phyloP scores from a whole-genome alignment of 2,113 vertebrate species.

The Tilapia sparmanii region DNA sequence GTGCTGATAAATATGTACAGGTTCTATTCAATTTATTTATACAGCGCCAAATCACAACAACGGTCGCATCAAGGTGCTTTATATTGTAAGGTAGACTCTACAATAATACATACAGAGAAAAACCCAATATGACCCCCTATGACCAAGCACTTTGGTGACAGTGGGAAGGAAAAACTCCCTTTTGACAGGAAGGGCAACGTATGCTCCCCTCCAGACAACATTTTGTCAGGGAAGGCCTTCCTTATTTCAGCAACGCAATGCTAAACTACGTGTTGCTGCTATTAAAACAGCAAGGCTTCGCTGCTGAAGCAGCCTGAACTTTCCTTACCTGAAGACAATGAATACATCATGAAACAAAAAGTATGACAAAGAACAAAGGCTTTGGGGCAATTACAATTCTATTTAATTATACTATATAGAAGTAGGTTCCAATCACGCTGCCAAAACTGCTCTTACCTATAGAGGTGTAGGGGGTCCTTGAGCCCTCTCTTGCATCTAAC shows the following conservation, averaged over 20 bases:
- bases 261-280: background rate
- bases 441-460: background rate
- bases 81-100: background rate
- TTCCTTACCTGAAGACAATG: background rate
- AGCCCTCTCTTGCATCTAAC: background rate
- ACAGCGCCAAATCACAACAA: background rate
- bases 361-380: background rate
- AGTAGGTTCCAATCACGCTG: background rate
- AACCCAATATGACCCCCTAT: background rate
- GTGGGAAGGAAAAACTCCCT: background rate
- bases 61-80: background rate
- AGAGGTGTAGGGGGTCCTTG: background rate
- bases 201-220: background rate
- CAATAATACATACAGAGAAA: background rate
- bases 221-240: background rate
- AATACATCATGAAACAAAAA: background rate
- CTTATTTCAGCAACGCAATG: background rate
- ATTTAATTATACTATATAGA: background rate
- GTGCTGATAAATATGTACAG: background rate
- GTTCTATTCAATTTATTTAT: background rate
- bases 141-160: background rate
- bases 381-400: background rate
- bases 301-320: background rate
- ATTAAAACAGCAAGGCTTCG: background rate
- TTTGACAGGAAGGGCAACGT: background rate